Conservation (phyloP, 1,140 invertebrate genomes). For the Drosophila ohnishii region DNA sequence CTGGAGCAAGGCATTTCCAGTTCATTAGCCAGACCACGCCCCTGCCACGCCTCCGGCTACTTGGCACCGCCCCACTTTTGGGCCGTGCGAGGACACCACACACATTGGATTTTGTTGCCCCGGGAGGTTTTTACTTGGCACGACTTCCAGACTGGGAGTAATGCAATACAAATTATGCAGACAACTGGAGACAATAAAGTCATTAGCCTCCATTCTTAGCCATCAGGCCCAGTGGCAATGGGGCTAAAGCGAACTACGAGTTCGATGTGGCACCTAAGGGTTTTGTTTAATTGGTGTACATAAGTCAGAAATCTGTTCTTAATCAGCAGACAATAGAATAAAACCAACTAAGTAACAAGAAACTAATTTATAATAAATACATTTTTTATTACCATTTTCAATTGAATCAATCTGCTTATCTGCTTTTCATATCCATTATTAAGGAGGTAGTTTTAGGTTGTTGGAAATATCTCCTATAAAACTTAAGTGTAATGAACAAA, state of each 20-base stretch:
- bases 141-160: slow-evolving; percentile 33
- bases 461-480: background rate
- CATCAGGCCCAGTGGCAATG: background rate
- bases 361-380: background rate
- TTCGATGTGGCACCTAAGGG: background rate
- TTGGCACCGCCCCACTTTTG: background rate
- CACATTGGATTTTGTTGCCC: slow-evolving; percentile 31
- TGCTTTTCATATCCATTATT: too few species aligned
- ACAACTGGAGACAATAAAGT: slow-evolving; percentile 61
- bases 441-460: too few species aligned
- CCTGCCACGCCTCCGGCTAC: slow-evolving; percentile 14
- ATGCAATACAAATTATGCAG: slow-evolving; percentile 69
- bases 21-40: slow-evolving; percentile 53
- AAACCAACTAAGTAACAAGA: background rate
- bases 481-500: background rate
- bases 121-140: slow-evolving; percentile 43
- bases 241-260: background rate
- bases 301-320: background rate
- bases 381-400: too few species aligned
- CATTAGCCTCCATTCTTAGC: slow-evolving; percentile 47
- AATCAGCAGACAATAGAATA: background rate
- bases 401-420: too few species aligned
- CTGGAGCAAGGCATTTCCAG: slow-evolving; percentile 57
- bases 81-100: slow-evolving; percentile 5
- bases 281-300: background rate